phyloP scores from a whole-genome alignment of 2,797 vertebrate species.

The Semaprochilodus insignis region DNA sequence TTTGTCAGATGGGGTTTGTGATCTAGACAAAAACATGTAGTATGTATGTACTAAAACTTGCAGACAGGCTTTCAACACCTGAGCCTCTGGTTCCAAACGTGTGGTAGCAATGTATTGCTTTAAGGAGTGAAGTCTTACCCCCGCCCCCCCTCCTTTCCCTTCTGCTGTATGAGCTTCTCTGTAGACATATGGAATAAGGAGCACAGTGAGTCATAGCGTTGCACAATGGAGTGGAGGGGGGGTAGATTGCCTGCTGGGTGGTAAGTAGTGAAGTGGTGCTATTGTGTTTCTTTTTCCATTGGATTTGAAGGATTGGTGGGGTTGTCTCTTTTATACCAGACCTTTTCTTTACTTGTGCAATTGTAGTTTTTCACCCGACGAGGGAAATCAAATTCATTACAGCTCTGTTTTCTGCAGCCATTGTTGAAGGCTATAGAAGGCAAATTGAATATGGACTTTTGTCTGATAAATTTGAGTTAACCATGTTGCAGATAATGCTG shows the following conservation, averaged over 20 bases:
- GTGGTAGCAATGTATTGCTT: not conserved
- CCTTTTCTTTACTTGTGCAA: conserved; percentile 38
- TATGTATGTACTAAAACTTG: not conserved
- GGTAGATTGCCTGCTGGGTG: conserved; percentile 2
- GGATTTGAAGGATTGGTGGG: conserved; percentile 41
- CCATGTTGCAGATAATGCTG: conserved; percentile 77
- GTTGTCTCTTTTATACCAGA: conserved; percentile 27
- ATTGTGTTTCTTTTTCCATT: conserved; percentile 36
- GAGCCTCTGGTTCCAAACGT: conserved; percentile 16
- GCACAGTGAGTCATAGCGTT: conserved; percentile 36
- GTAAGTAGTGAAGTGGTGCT: conserved; percentile 36
- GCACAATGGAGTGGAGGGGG: conserved; percentile 15
- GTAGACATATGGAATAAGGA: conserved; percentile 41
- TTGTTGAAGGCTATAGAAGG: conserved; percentile 46
- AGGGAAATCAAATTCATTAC: conserved; percentile 50
- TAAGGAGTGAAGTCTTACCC: conserved; percentile 3
- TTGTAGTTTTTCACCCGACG: conserved; percentile 35
- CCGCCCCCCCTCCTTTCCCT: too few relatives aligned
- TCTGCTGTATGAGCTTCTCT: conserved; percentile 37
- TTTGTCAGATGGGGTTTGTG: not conserved
- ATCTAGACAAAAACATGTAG: not conserved
- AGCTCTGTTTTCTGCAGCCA: conserved; percentile 46
- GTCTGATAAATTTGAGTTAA: conserved; percentile 76
- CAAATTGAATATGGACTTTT: conserved; percentile 71
- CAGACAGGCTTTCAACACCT: not conserved